phyloP scores from a whole-genome alignment of 2,888 invertebrate genomes.

The Drosophila rubida region DNA sequence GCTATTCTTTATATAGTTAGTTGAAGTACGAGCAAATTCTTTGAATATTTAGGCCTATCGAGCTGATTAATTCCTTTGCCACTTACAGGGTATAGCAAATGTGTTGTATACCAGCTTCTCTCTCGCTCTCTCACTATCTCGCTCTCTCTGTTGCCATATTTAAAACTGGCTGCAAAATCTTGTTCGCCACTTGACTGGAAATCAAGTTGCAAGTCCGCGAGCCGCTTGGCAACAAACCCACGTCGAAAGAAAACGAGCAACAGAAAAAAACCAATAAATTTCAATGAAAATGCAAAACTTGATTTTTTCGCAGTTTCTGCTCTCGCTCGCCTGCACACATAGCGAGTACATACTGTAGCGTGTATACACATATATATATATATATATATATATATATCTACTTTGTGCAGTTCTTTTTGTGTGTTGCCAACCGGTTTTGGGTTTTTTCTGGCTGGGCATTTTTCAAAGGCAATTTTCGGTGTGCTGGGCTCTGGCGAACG shows the following conservation, averaged over 20 bases:
- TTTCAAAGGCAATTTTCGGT: neutral
- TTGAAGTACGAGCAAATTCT: no score
- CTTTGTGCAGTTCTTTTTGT: slow-evolving; percentile 11
- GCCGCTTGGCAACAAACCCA: slow-evolving; percentile 47
- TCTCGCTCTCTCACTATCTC: slow-evolving; percentile 6
- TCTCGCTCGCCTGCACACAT: neutral
- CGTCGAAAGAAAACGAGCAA: slow-evolving; percentile 25
- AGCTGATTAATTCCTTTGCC: neutral
- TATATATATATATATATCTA: neutral
- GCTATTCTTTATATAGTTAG: no score
- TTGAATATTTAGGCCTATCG: no score
- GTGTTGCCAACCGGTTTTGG: slow-evolving; percentile 10
- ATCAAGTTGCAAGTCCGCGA: slow-evolving; percentile 66
- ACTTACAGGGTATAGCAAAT: slow-evolving; percentile 5
- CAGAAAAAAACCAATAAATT: slow-evolving; percentile 64
- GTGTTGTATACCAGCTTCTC: slow-evolving; percentile 23
- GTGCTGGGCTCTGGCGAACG: slow-evolving; percentile 12
- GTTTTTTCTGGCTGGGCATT: slow-evolving; percentile 7
- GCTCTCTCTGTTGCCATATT: slow-evolving; percentile 51
- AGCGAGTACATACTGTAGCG: neutral
- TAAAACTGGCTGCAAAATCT: slow-evolving; percentile 60
- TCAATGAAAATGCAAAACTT: slow-evolving; percentile 80
- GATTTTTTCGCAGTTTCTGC: slow-evolving; percentile 42
- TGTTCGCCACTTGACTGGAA: slow-evolving; percentile 57
- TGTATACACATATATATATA: neutral